phyloP scores from a whole-genome alignment of 1,140 invertebrate species.

The Elymnias hypermnestra region DNA sequence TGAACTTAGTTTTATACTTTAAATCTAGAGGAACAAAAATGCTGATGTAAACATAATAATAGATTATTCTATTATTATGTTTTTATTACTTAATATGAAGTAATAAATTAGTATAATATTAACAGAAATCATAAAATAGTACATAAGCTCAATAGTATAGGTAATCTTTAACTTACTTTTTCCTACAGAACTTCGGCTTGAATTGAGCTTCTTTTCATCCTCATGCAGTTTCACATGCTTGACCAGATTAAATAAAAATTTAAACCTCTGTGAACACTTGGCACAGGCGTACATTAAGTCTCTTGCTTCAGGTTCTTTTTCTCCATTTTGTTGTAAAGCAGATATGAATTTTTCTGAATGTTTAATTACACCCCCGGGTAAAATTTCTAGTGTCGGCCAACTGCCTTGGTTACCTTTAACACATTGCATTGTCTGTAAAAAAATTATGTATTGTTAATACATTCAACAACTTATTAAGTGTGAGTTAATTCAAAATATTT shows the following conservation, averaged over 20 bases:
- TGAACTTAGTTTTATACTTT: too few species aligned
- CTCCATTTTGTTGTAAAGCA: slow-evolving; percentile 6
- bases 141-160: too few species aligned
- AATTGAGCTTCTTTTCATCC: slow-evolving; percentile 30
- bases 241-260: slow-evolving; percentile 43
- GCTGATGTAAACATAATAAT: too few species aligned
- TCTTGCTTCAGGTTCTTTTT: slow-evolving; percentile 11
- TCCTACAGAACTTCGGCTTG: too few species aligned
- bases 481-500: too few species aligned
- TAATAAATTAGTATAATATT: too few species aligned
- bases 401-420: slow-evolving; percentile 20
- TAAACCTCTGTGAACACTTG: slow-evolving; percentile 55
- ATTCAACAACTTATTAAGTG: too few species aligned
- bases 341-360: slow-evolving; percentile 31
- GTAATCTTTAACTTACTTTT: slow-evolving; percentile 39
- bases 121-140: too few species aligned
- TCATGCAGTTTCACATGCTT: slow-evolving; percentile 59
- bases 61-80: too few species aligned
- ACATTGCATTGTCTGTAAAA: not conserved
- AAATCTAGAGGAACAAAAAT: too few species aligned
- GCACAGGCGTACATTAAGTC: slow-evolving; percentile 59
- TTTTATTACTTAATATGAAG: too few species aligned
- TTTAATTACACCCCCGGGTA: slow-evolving; percentile 56
- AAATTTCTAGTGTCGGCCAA: slow-evolving; percentile 59
- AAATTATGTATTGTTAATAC: too few species aligned